Evolutionary conservation across 2,797 vertebrate genomes (phyloP).

Genomic region (Sparidentex hasta): DNA sequence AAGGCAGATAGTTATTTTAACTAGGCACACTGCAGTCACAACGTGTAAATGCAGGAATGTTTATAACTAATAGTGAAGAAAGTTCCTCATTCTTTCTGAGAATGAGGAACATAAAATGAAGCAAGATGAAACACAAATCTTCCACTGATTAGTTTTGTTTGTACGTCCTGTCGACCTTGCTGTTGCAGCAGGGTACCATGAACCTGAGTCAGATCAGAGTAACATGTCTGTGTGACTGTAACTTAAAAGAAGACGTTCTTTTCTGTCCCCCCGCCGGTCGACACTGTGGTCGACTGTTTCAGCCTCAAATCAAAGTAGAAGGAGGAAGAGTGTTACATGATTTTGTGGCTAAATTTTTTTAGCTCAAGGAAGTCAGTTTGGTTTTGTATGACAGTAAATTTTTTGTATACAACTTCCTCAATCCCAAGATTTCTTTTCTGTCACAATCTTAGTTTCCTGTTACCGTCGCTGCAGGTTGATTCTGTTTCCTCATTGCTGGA

Average conservation of each 20-base stretch:
- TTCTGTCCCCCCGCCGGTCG: too few relatives aligned
- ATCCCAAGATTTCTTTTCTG: not conserved
- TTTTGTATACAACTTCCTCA: constrained; percentile 13
- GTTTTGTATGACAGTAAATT: constrained; percentile 2
- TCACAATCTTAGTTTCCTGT: constrained; percentile 25
- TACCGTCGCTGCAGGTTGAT: not conserved
- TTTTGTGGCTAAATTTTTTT: not conserved
- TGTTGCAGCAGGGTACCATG: not conserved
- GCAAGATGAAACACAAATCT: not conserved
- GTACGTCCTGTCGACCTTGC: not conserved
- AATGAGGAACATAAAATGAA: not conserved
- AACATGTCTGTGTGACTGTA: not conserved
- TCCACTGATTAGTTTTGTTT: not conserved
- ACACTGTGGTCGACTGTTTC: not conserved
- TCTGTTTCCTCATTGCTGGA: not conserved
- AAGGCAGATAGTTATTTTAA: not conserved
- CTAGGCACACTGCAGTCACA: not conserved
- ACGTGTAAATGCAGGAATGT: not conserved
- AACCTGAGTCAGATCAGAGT: not conserved
- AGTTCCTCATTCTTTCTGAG: not conserved
- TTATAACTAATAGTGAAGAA: not conserved
- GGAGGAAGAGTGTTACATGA: constrained; percentile 8
- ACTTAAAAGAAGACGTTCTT: not conserved
- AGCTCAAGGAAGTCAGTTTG: constrained; percentile 10
- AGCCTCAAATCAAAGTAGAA: not conserved